Base-by-base conservation (phyloP, 2,888 invertebrate genomes). In the Podabrus alpinus region DNA sequence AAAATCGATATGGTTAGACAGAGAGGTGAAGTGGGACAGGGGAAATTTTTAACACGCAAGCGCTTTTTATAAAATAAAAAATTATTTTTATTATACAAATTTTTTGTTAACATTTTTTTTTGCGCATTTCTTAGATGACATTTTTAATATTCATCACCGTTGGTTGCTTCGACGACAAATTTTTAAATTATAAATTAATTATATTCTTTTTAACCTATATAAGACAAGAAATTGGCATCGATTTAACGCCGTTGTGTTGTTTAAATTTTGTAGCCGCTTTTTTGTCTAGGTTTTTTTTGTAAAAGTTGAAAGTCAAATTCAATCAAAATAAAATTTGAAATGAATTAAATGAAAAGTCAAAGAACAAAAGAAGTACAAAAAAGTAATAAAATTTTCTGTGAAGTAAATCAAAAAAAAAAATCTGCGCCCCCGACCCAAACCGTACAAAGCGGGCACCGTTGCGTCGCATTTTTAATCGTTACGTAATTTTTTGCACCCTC, bases 1-100 rank as follows among this genome's bases (percentile, higher is more conserved):
- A 83, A 84, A 85, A 85, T 85, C 85, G 83, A 85, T 85, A 85
- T 82, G 78, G 82, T 81, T 82, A 84, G 84, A 83, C 83, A 79
- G 81, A 80, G 82, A 79, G 81, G 81, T 74, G 79, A 69, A 77
- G 75, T 71, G 80, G 78, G 80, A 77, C 66, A 69, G 71, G 74
- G 73, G 74, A 75, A 72, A 74, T 78, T 80, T 79, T 79, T 79
- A 77, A 73, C 66, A 71, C 77, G 79, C 80, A 79, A 78, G 81
- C 79, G 75, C 77, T 77, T 76, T 76, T 76, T 74, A 74, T 70
- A 68, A 64, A 64, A 19, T 64, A 66, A 77, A 77, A 77, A 61
- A 15, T 17, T 69, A 76, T 71, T 73, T 76, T 76, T 76, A 29
- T 29, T 29, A 45, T n/a, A 45, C n/a, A n/a, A 45, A n/a, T 45